Conservation (phyloP, 2,797 vertebrate species). For the Coranthus polyacanthus region DNA sequence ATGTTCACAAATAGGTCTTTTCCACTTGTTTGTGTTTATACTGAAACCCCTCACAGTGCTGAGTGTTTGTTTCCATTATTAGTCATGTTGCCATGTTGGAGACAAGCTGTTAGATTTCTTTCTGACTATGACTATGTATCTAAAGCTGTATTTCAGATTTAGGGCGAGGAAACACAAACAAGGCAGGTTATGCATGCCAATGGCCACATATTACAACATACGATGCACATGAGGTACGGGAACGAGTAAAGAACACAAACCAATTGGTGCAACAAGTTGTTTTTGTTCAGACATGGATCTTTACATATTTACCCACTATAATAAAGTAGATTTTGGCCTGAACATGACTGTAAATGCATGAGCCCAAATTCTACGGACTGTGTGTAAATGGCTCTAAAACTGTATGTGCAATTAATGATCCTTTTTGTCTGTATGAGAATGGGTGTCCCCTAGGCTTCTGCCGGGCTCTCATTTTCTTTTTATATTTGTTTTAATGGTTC, state of each 20-base stretch:
- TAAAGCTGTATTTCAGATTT: too few species aligned
- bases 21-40: not conserved
- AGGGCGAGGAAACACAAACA: too few species aligned
- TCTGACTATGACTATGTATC: too few species aligned
- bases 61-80: too few species aligned
- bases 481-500: slow-evolving; percentile 16
- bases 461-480: slow-evolving; percentile 6
- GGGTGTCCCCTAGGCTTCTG: not conserved
- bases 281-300: not conserved
- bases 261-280: too few species aligned
- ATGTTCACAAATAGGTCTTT: not conserved
- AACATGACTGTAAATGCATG: not conserved
- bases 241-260: too few species aligned
- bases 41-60: not conserved
- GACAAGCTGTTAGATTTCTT: too few species aligned
- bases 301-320: not conserved
- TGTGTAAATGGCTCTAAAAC: not conserved
- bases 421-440: not conserved
- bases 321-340: not conserved
- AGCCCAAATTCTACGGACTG: not conserved
- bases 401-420: not conserved
- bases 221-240: too few species aligned
- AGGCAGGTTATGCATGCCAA: too few species aligned
- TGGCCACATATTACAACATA: too few species aligned
- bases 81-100: too few species aligned